Evolutionary conservation across 2,113 vertebrate species (phyloP).

Genomic region (Alouatta palliata): DNA sequence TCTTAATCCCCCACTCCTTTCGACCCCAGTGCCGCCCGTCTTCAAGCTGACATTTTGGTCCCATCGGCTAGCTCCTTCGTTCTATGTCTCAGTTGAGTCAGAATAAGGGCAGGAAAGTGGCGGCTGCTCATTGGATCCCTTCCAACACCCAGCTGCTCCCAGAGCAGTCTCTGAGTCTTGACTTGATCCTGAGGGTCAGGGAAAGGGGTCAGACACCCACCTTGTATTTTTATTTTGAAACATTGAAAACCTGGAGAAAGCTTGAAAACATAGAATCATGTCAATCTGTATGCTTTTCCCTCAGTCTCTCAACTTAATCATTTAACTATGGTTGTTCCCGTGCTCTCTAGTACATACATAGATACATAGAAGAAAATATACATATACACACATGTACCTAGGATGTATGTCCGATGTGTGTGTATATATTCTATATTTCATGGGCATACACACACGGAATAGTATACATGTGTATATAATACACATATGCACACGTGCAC

Average conservation of each 20-base stretch:
- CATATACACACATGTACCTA: no score
- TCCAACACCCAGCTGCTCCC: no score
- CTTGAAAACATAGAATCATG: background rate
- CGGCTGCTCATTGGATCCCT: background rate
- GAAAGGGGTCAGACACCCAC: background rate
- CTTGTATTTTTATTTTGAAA: background rate
- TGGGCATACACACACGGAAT: no score
- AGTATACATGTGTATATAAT: no score
- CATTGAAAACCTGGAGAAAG: background rate
- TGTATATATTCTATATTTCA: background rate
- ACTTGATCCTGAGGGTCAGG: background rate
- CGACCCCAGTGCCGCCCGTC: rapidly evolving
- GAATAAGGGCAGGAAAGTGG: background rate
- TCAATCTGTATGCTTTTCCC: background rate
- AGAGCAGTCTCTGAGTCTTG: background rate
- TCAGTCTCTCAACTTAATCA: no score
- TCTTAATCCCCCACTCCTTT: background rate
- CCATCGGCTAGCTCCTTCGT: background rate
- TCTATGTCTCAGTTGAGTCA: background rate
- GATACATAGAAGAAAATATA: no score
- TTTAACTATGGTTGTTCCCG: no score
- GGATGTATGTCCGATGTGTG: background rate
- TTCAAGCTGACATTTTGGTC: no score
- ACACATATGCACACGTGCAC: no score
- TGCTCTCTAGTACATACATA: no score